Evolutionary conservation across 2,113 vertebrate genomes (phyloP).

Genomic region (Tiliqua scincoides): DNA sequence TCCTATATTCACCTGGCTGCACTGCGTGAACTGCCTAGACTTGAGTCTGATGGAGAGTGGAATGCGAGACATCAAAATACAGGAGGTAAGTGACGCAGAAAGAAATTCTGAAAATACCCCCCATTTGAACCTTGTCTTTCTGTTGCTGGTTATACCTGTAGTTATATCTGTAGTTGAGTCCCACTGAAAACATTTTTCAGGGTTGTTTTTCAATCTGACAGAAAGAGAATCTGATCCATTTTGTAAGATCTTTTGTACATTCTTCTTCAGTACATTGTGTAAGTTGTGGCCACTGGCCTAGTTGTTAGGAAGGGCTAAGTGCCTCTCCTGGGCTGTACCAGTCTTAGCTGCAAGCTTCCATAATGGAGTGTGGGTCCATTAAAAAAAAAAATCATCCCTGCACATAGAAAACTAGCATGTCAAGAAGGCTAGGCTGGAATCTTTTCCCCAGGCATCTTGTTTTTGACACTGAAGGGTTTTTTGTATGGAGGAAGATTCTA

Average conservation of each 20-base stretch:
- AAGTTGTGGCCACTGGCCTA: neutral
- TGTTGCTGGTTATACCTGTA: neutral
- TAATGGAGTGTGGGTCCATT: neutral
- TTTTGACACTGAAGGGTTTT: neutral
- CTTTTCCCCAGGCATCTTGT: neutral
- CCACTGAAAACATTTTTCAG: neutral
- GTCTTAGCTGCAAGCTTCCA: neutral
- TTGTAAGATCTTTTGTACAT: neutral
- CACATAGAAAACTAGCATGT: neutral
- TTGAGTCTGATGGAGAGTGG: neutral
- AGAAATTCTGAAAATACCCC: neutral
- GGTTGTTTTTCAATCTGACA: too few species aligned
- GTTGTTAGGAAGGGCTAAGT: neutral
- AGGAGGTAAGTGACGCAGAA: neutral
- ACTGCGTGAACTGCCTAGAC: neutral
- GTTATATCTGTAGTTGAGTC: too few species aligned
- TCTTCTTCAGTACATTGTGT: too few species aligned
- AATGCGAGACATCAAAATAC: neutral
- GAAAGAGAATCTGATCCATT: neutral
- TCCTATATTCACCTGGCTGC: neutral
- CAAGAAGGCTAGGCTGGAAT: neutral
- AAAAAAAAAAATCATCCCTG: neutral
- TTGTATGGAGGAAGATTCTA: neutral
- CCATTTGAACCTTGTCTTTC: neutral
- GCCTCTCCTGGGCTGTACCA: neutral